Conservation (phyloP, 1,140 invertebrate genomes). For the Dendroctonus ponderosae region DNA sequence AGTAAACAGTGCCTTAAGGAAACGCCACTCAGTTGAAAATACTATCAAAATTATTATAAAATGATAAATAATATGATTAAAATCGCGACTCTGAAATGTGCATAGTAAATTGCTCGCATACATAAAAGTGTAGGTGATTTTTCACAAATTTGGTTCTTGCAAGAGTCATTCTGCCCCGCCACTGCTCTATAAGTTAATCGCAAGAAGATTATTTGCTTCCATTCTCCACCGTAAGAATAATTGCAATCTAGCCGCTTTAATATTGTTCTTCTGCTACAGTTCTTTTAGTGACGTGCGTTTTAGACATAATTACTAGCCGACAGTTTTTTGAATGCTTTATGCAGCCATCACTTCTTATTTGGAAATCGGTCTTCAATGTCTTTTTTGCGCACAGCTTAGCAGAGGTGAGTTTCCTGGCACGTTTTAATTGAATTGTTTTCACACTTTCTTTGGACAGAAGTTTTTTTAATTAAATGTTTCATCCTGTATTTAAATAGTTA, state of each 20-base stretch:
- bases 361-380: neutral
- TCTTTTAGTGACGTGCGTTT: slow-evolving; percentile 27
- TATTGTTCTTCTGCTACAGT: slow-evolving; percentile 26
- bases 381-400: neutral
- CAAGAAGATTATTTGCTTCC: slow-evolving; percentile 19
- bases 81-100: too few species aligned
- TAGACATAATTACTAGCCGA: slow-evolving; percentile 14
- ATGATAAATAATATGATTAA: too few species aligned
- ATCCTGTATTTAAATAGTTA: slow-evolving; percentile 2
- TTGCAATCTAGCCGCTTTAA: slow-evolving; percentile 31
- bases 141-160: neutral
- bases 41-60: too few species aligned
- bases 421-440: neutral
- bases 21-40: too few species aligned
- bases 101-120: neutral
- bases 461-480: neutral
- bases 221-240: slow-evolving; percentile 14
- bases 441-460: neutral
- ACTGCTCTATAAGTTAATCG: slow-evolving; percentile 25
- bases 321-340: neutral
- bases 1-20: too few species aligned
- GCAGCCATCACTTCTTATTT: neutral
- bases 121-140: neutral
- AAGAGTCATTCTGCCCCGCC: slow-evolving; percentile 5
- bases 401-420: slow-evolving; percentile 6